Evolutionary conservation across 1,140 invertebrate genomes (phyloP), one percentile per base, ranked within the genome.

Genomic region (Lordiphosa stackelbergi): DNA sequence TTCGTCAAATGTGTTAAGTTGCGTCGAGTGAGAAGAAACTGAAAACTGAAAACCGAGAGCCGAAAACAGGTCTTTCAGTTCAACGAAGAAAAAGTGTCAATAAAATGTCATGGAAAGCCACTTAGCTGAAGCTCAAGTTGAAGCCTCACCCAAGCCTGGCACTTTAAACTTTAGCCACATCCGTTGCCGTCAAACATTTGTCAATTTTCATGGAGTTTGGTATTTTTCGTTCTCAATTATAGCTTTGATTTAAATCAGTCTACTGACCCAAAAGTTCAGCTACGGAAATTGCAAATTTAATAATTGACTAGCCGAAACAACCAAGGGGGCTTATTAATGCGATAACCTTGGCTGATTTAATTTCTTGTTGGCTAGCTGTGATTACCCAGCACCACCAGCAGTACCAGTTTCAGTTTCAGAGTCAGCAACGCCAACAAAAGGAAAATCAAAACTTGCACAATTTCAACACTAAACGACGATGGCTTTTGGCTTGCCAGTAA

Each of bases 241-340:
- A 65, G 68, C 49, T 83, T 86, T 86, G 85, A 86, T 86, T 86
- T 86, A 86, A 86, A 86, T 86, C 85, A 79, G 74, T 83, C 72
- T 77, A 77, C 69, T 86, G 85, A 86, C 85, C 84, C 73, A 81
- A 86, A 81, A 86, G 85, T 86, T 86, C 85, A 86, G 73, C 85
- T 81, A 68, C 75, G 85, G 85, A 86, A 86, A 86, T 85, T 86
- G 79, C 85, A 86, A 86, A 86, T 86, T 86, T 86, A 84, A 86
- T 86, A 86, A 86, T 85, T 86, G 79, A 75, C 58, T 70, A 64
- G 64, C 59, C 73, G 62, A 57, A 56, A 46, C 52, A 64, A 77
- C 58, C 73, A 52, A 77, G 78, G 78, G 78, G 78, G 78, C 78
- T 83, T 83, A 83, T 83, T 83, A 83, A 83, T 83, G 78, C 73